Evolutionary conservation across 2,797 vertebrate genomes (phyloP), one percentile per base, ranked within the genome.

Genomic region (Mionectes olivaceus): DNA sequence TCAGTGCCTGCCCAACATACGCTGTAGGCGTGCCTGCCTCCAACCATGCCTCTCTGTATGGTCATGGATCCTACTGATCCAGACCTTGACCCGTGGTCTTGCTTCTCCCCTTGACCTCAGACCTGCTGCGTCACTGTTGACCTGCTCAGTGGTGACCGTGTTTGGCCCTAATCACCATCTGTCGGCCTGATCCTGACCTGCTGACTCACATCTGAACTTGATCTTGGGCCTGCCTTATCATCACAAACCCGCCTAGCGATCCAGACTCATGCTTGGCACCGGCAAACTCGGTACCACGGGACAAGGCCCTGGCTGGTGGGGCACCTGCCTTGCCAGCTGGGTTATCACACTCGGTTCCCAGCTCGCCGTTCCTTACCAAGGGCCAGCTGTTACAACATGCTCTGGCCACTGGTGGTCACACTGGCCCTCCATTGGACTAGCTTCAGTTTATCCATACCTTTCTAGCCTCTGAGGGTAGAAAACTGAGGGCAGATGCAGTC

Each of bases 51-150:
- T n/a, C 53, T n/a, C 16, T 27, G 23, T 28, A n/a, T 13, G 13
- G 21, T 47, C 47, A 46, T 2, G 11, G 59, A 65, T 6, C 25
- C 10, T 5, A 0, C 0, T 32, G 52, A 71, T 32, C 30, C 37
- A 89, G 37, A 52, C 10, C 52, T 10, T 32, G 23, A 41, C 55
- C 18, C 49, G 35, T 3, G 28, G 21, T n/a, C 4, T 9, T 37
- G 65, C 22, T 35, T 56, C n/a, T 11, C 44, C 43, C 14, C 47
- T 41, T 22, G 47, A 75, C 17, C 35, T 69, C 56, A 65, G 78
- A 35, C 22, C 19, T 46, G 43, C 27, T 1, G 1, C n/a, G 70
- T 46, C 22, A 35, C 28, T 33, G 32, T 19, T 46, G 63, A 65
- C 43, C 63, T 33, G 16, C 50, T 35, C 59, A n/a, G 49, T 19